Evolutionary conservation across 1,140 invertebrate genomes (phyloP), one percentile per base, ranked within the genome.

Genomic region (Triops longicaudatus): DNA sequence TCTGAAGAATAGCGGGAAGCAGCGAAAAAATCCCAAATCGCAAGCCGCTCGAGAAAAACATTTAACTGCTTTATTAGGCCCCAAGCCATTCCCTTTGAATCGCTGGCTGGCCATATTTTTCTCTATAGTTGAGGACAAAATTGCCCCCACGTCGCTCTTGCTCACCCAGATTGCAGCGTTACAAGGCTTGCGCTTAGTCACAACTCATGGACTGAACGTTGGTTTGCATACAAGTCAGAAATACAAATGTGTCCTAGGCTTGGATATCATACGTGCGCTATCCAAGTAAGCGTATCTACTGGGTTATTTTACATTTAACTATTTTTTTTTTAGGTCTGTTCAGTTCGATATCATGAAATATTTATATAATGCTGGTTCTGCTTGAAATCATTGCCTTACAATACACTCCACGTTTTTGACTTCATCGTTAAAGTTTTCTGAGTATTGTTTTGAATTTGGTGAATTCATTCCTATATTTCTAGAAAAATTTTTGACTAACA

Each of bases 91-190:
- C 82, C 89, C 89, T 1, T 85, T 97, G 22, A 92, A 95, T 82
- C 86, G 95, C 76, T 85, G 97, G 81, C 83, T 97, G 74, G 93
- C 93, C 3, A 97, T 98, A 80, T 97, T 97, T 85, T 96, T 95
- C 85, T 90, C 92, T 1, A 95, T 98, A 80, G 84, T 94, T 17
- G 91, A 94, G 73, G 91, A 93, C 73, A 91, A 91, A 82, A 90
- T 95, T 37, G 90, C 91, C 31, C 87, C 96, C 17, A 94, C 94
- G 78, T 93, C 93, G 78, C 91, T 92, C 83, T 85, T 97, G 22
- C 86, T 93, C 10, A 88, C 90, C 1, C 93, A 94, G 84, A 90
- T 94, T 80, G 73, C n/a, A 71, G 74, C 44, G 17, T 43, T 77
- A 63, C n/a, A 63, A 63, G 50, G 50, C n/a, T 79, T 87, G 26